Conservation (phyloP, 2,888 invertebrate genomes). For the Lasioglossum malachurum region DNA sequence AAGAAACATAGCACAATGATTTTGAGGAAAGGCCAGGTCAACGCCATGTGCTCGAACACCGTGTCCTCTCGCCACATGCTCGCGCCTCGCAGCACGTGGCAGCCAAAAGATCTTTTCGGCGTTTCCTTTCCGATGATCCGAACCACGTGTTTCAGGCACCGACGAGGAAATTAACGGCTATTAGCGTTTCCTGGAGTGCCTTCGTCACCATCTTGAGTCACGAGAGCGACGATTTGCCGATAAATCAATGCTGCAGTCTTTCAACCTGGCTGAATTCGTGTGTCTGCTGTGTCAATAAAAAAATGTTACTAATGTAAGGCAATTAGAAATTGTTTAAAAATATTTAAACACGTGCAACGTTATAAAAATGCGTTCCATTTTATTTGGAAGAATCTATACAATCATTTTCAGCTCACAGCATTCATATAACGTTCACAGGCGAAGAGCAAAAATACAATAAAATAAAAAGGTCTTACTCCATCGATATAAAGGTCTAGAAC, state of each 20-base stretch:
- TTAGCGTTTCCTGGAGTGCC: constrained; percentile 76
- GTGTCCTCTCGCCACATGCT: constrained; percentile 62
- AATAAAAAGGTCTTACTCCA: background rate
- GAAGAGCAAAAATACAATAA: no score
- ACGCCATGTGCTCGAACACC: constrained; percentile 41
- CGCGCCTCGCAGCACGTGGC: constrained; percentile 70
- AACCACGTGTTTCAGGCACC: constrained; percentile 69
- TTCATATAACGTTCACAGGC: no score
- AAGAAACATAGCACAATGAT: constrained; percentile 36
- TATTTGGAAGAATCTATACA: background rate
- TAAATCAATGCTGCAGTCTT: constrained; percentile 18
- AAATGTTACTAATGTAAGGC: no score
- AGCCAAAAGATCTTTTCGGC: constrained; percentile 50
- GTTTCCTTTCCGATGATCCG: constrained; percentile 64
- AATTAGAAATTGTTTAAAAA: background rate
- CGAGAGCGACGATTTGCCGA: constrained; percentile 28
- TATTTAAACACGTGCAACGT: background rate
- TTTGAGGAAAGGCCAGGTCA: constrained; percentile 4
- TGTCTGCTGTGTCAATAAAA: background rate
- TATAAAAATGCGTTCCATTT: background rate
- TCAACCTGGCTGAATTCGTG: background rate
- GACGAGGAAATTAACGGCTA: constrained; percentile 73
- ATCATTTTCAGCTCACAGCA: background rate
- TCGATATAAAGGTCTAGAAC: background rate
- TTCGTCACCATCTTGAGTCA: constrained; percentile 50